phyloP scores from a whole-genome alignment of 92 coral and sea anemone species.

The Bergia sp. region DNA sequence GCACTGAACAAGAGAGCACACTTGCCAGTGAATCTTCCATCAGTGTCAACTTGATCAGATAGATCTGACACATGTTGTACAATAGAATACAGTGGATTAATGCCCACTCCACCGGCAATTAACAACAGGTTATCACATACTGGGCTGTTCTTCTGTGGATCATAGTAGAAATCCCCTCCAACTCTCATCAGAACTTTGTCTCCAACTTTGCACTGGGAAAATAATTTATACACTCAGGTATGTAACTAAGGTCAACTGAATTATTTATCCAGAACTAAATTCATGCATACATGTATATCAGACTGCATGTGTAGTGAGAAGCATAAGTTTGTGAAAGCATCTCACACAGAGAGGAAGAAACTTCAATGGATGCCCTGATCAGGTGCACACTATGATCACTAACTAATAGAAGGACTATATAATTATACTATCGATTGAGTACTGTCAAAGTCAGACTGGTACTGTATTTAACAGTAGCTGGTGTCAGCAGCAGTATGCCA shows the following conservation, averaged over 20 bases:
- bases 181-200: conserved; percentile 84
- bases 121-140: conserved; percentile 64
- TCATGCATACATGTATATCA: background rate
- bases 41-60: conserved; percentile 44
- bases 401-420: too few species aligned
- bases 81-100: conserved; percentile 92
- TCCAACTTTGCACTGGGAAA: conserved; percentile 78
- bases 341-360: too few species aligned
- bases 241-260: background rate
- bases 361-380: too few species aligned
- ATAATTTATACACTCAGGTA: too few species aligned
- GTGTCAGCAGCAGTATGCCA: too few species aligned
- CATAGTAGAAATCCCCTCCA: conserved; percentile 86
- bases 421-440: too few species aligned
- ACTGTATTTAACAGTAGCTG: too few species aligned
- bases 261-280: background rate
- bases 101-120: conserved; percentile 98
- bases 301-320: too few species aligned
- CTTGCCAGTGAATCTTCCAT: conserved; percentile 54
- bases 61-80: conserved; percentile 54
- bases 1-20: conserved; percentile 81
- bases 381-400: too few species aligned
- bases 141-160: conserved; percentile 49
- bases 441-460: too few species aligned
- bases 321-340: too few species aligned